These are phyloP conservation scores for Platalea minor DNA, from an alignment of 2,797 vertebrate genomes.

Conservation along the genomic window DNA sequence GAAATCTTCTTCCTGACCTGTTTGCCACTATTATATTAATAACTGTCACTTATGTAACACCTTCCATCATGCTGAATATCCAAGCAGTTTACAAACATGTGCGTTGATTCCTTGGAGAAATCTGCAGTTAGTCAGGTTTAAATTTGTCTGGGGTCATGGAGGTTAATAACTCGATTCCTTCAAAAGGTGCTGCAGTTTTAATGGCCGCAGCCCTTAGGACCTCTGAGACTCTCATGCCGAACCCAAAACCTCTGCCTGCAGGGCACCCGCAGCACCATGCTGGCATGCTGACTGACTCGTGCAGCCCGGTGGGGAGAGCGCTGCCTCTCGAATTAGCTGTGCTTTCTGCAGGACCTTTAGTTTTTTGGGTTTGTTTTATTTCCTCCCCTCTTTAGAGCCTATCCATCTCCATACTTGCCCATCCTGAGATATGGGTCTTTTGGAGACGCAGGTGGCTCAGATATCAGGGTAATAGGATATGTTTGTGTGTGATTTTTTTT, in stretches of 20 bases:
- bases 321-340: rapidly evolving
- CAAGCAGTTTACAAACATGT: slow-evolving; percentile 52
- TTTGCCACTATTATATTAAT: slow-evolving; percentile 41
- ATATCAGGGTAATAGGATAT: neutral
- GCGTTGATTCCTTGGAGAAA: slow-evolving; percentile 36
- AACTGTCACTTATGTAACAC: slow-evolving; percentile 39
- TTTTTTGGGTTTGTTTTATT: neutral
- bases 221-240: neutral
- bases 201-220: neutral
- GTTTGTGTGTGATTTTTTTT: neutral
- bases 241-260: neutral
- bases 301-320: neutral
- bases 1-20: slow-evolving; percentile 26
- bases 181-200: slow-evolving; percentile 31
- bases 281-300: rapidly evolving
- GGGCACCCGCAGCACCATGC: neutral
- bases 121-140: slow-evolving; percentile 27
- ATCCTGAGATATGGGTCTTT: neutral
- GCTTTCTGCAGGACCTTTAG: neutral
- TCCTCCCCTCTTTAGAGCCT: neutral
- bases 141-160: slow-evolving; percentile 19
- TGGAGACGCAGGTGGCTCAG: neutral
- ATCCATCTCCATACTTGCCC: neutral
- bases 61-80: slow-evolving; percentile 28
- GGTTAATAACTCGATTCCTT: slow-evolving; percentile 52